phyloP scores from a whole-genome alignment of 2,797 vertebrate species.

The Halcyon badia region DNA sequence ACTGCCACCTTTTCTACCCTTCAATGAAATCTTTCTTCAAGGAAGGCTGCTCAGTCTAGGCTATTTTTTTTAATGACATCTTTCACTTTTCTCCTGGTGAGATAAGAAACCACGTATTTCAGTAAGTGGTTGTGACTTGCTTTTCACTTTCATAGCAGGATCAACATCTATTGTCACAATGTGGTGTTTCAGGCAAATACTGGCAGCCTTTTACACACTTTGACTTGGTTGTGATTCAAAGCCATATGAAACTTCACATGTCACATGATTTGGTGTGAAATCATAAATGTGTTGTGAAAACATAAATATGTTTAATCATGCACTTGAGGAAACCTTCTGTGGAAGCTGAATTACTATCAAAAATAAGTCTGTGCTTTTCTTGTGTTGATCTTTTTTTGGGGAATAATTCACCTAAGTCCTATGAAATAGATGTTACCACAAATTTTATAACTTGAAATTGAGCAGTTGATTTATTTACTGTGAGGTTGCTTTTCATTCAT shows the following conservation, averaged over 20 bases:
- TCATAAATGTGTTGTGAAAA: neutral
- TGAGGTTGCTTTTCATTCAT: neutral
- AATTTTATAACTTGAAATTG: neutral
- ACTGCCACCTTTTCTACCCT: neutral
- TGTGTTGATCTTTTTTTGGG: neutral
- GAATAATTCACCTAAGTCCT: neutral
- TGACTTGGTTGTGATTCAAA: neutral
- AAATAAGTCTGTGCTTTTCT: neutral
- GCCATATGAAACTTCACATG: neutral
- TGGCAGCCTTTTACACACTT: neutral
- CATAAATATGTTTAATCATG: neutral
- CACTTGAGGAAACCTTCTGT: neutral
- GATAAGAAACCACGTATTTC: neutral
- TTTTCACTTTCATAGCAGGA: neutral
- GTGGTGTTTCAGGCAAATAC: neutral
- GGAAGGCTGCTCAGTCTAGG: neutral
- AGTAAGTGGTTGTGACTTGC: neutral
- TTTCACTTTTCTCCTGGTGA: neutral
- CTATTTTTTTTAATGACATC: neutral
- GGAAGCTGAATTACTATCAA: neutral
- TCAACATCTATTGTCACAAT: neutral
- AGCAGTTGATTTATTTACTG: neutral
- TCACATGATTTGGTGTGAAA: neutral
- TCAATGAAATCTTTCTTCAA: neutral
- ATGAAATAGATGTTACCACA: neutral